phyloP scores from a whole-genome alignment of 2,113 vertebrate genomes.

The Meleagris gallopavo region DNA sequence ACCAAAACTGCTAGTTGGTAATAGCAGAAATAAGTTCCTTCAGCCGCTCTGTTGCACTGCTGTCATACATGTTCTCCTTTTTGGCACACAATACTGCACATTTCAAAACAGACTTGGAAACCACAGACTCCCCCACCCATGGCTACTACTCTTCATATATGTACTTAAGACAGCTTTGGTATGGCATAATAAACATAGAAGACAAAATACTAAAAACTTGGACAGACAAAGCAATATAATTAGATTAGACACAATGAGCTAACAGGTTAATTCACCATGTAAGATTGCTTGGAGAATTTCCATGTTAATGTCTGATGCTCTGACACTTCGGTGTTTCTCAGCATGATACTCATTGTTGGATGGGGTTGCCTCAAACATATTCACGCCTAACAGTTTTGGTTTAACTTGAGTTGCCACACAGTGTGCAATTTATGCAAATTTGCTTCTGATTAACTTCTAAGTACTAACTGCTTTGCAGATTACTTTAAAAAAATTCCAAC shows the following conservation, averaged over 20 bases:
- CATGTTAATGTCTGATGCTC: background rate
- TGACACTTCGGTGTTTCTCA: background rate
- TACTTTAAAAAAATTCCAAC: background rate
- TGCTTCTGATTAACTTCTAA: background rate
- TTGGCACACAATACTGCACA: background rate
- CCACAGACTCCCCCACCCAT: background rate
- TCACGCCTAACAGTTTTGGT: background rate
- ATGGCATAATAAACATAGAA: slow-evolving; percentile 1
- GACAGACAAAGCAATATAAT: background rate
- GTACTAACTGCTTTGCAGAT: background rate
- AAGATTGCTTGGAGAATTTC: background rate
- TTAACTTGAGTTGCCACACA: background rate
- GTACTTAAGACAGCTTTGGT: slow-evolving; percentile 45
- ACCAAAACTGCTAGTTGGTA: background rate
- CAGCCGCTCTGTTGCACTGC: background rate
- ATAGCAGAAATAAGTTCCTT: background rate
- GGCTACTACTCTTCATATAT: background rate
- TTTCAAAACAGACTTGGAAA: background rate
- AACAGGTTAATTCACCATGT: background rate
- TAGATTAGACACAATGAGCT: background rate
- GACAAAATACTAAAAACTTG: background rate
- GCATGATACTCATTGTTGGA: background rate
- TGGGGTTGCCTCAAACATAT: background rate
- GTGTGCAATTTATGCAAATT: background rate
- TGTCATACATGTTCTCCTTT: background rate